Evolutionary conservation across 2,888 invertebrate species (phyloP).

Genomic region (Schizaphis graminum): DNA sequence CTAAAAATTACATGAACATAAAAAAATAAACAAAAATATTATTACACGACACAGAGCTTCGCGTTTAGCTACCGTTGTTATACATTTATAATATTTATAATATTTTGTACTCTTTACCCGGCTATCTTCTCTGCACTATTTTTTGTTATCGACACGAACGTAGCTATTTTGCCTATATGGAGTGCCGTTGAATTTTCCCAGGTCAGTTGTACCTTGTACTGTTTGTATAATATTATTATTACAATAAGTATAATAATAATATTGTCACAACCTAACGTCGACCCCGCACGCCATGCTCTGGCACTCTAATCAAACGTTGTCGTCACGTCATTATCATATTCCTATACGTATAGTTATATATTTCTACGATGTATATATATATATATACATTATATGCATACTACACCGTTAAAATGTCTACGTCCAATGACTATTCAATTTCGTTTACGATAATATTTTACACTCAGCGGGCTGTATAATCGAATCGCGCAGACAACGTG

Average conservation of each 20-base stretch:
- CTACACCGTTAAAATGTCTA: background rate
- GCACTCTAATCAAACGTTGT: background rate
- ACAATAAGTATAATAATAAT: background rate
- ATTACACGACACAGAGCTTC: background rate
- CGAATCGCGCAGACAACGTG: background rate
- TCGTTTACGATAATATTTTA: slow-evolving; percentile 20
- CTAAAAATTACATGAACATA: background rate
- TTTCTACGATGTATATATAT: background rate
- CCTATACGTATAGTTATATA: background rate
- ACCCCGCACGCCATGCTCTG: background rate
- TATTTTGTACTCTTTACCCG: background rate
- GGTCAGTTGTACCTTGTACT: background rate
- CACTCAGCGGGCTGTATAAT: background rate
- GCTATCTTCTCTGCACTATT: background rate
- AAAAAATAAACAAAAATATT: background rate
- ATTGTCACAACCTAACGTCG: background rate
- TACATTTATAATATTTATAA: background rate
- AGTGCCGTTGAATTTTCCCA: background rate
- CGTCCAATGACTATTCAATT: slow-evolving; percentile 14
- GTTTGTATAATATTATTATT: background rate
- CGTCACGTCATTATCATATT: background rate
- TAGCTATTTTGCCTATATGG: slow-evolving; percentile 26
- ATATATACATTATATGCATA: background rate
- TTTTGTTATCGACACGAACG: background rate
- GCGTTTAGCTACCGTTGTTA: background rate